Evolutionary conservation across 2,888 invertebrate species (phyloP), one percentile per base, ranked within the genome.

Genomic region (Phymatocera aterrima): DNA sequence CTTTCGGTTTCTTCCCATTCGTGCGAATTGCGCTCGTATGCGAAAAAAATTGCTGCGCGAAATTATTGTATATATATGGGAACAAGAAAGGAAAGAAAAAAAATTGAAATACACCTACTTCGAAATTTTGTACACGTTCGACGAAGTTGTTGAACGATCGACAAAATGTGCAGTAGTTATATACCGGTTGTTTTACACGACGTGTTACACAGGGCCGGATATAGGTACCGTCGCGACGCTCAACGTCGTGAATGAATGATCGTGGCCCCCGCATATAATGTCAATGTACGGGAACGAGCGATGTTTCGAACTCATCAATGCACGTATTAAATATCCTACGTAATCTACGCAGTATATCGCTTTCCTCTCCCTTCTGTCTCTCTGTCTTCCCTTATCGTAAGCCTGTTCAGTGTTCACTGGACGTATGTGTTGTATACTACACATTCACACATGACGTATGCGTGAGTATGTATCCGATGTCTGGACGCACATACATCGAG

Each of bases 131-230:
- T 64, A 64, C 64, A 64, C 64, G 37, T 37, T n/a, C 18, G n/a
- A 18, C 18, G 10, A 5, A 15, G 18, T 10, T 43, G 24, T 43
- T 24, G 24, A 43, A 6, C 31, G 24, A 46, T 68, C 68, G 31
- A 24, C 24, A 68, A 40, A 43, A 24, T 75, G 15, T 21, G 3
- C 34, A 54, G 10, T 6, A 18, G 51, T 18, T 51, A 40, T 34
- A 51, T 72, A 40, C 21, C 72, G 72, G 51, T 72, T 75, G 75
- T 75, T 75, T 75, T 75, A 75, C 75, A 75, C 54, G 75, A 57
- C 43, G 75, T 43, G 60, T 75, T 75, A 75, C 75, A 72, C 18
- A 6, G 75, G 24, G 15, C 75, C 75, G 75, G 75, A 75, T 75
- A 75, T 72, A 34, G 15, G 40, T n/a, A n/a, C 12, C 75, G 57